Percentiles rank a stretch among this genome's conserved stretches.
Conservation (phyloP, 1,140 invertebrate genomes). For the Achroia grisella region DNA sequence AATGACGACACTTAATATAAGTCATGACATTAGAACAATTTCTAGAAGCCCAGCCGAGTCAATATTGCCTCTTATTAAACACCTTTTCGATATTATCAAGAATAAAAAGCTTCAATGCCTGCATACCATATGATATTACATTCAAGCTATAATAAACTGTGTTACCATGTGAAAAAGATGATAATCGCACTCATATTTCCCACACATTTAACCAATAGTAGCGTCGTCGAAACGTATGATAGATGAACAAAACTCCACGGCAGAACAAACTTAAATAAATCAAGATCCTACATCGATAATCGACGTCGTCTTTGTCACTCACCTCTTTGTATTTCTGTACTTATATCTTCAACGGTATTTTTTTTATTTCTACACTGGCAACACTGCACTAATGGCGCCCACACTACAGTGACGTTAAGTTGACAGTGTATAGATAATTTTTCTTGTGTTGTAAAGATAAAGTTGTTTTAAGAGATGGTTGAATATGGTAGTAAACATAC, state of each 20-base stretch:
- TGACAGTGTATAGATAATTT: constrained; percentile 18
- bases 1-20: neutral
- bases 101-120: constrained; percentile 23
- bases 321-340: constrained; percentile 30
- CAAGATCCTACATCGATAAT: constrained; percentile 40
- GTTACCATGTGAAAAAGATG: neutral
- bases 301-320: constrained; percentile 43
- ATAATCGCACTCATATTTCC: neutral
- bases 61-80: constrained; percentile 31
- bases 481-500: no score
- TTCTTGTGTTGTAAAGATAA: constrained; percentile 10
- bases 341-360: constrained; percentile 12
- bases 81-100: constrained; percentile 37
- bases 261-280: constrained; percentile 42
- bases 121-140: neutral
- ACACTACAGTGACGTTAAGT: constrained; percentile 34
- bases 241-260: constrained; percentile 32
- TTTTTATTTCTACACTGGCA: constrained; percentile 29
- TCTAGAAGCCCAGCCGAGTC: constrained; percentile 10
- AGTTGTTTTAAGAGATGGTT: no score
- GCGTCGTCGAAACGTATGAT: constrained; percentile 25
- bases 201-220: neutral
- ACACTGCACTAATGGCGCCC: constrained; percentile 35
- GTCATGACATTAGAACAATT: constrained; percentile 1
- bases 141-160: neutral